phyloP scores from a whole-genome alignment of 2,797 vertebrate species.

The Tapirus indicus region DNA sequence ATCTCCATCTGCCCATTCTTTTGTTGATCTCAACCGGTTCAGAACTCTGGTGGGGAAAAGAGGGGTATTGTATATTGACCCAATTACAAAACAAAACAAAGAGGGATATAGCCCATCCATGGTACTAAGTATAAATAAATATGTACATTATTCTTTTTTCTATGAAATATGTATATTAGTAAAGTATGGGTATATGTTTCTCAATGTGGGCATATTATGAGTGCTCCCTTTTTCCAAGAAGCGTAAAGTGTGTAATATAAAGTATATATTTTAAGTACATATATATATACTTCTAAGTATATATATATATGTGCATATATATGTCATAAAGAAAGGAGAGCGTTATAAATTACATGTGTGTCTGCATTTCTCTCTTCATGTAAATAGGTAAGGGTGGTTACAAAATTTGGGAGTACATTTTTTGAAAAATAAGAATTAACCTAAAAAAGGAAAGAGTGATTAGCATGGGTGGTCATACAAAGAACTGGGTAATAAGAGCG shows the following conservation, averaged over 20 bases:
- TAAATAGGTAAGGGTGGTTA: not conserved
- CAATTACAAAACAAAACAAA: not conserved
- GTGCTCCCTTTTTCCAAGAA: not conserved
- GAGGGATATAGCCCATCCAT: not conserved
- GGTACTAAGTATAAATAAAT: not conserved
- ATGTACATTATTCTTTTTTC: not conserved
- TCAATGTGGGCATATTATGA: not conserved
- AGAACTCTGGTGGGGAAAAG: not conserved
- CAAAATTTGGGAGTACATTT: not conserved
- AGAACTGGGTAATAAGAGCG: not conserved
- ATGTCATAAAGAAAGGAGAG: not conserved
- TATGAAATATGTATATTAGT: not conserved
- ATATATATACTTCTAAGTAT: not conserved
- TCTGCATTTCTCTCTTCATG: not conserved
- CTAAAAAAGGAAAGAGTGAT: not conserved
- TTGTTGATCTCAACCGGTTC: constrained; percentile 29
- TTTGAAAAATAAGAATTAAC: not conserved
- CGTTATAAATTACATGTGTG: not conserved
- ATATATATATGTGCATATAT: not conserved
- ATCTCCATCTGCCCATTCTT: not conserved
- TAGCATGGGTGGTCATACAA: not conserved
- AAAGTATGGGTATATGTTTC: not conserved
- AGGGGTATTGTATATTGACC: not conserved
- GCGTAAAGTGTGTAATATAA: not conserved
- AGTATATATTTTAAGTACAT: not conserved